Percentiles rank a stretch among this genome's conserved stretches.
These are phyloP conservation scores for Oscheius onirici DNA, from an alignment of 2,888 invertebrate genomes.

Conservation along the genomic window DNA sequence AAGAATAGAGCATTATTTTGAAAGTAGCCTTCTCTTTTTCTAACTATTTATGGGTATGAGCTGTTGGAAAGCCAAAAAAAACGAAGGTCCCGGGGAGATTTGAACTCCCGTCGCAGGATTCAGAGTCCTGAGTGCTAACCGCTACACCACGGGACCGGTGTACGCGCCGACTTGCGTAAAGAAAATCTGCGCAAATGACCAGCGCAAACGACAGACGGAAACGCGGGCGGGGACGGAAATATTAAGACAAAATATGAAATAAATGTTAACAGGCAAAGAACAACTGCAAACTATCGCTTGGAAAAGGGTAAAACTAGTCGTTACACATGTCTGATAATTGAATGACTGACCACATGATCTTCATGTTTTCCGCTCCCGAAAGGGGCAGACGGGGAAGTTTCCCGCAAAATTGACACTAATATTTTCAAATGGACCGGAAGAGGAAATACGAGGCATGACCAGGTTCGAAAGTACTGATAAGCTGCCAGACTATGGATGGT, in stretches of 20 bases:
- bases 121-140: conserved; percentile 58
- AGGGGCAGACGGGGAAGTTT: no score
- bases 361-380: background rate
- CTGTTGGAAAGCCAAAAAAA: background rate
- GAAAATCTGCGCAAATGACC: no score
- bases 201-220: no score
- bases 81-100: conserved; percentile 34
- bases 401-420: no score
- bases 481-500: background rate
- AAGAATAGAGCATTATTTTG: no score
- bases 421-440: no score
- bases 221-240: no score
- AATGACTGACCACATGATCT: background rate
- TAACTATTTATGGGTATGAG: no score
- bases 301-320: conserved; percentile 10
- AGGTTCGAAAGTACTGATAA: conserved; percentile 3
- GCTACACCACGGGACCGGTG: conserved; percentile 75
- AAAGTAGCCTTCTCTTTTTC: no score
- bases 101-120: conserved; percentile 52
- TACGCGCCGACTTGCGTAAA: no score
- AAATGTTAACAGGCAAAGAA: background rate
- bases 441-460: background rate
- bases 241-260: background rate
- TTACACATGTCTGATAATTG: background rate
- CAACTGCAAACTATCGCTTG: background rate